Percentiles rank a stretch among this genome's conserved stretches.
Conservation (phyloP, 2,797 vertebrate species). For the Sebastes baramenuke region DNA sequence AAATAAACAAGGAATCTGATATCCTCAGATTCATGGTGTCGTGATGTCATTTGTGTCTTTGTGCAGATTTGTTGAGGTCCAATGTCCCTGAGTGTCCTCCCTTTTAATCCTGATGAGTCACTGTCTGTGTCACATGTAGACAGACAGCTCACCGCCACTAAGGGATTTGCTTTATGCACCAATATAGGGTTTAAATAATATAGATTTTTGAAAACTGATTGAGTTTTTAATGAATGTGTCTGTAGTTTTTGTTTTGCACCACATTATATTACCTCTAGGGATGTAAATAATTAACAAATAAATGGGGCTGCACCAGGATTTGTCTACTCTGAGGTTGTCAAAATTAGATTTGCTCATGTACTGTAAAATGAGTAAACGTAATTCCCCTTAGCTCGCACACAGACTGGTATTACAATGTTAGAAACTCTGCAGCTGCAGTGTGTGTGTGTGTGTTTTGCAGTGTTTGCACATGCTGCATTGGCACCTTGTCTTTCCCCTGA, state of each 20-base stretch:
- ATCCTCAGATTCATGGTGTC: background rate
- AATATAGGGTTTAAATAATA: background rate
- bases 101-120: constrained; percentile 50
- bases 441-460: constrained; percentile 10
- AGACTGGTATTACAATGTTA: too few relatives aligned
- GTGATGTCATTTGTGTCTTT: background rate
- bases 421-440: background rate
- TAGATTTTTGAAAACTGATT: background rate
- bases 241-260: background rate
- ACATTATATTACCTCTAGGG: too few relatives aligned
- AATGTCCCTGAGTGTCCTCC: background rate
- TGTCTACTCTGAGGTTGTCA: too few relatives aligned
- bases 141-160: background rate
- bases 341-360: too few relatives aligned
- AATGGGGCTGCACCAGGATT: too few relatives aligned
- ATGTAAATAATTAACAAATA: too few relatives aligned
- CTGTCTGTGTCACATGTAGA: background rate
- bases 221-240: background rate
- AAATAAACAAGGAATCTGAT: background rate
- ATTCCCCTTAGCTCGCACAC: background rate
- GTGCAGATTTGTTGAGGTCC: background rate
- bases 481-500: constrained; percentile 64
- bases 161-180: background rate
- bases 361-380: background rate
- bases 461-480: constrained; percentile 48